Conservation (phyloP, 2,888 invertebrate genomes). For the Perizoma flavofasciatum region DNA sequence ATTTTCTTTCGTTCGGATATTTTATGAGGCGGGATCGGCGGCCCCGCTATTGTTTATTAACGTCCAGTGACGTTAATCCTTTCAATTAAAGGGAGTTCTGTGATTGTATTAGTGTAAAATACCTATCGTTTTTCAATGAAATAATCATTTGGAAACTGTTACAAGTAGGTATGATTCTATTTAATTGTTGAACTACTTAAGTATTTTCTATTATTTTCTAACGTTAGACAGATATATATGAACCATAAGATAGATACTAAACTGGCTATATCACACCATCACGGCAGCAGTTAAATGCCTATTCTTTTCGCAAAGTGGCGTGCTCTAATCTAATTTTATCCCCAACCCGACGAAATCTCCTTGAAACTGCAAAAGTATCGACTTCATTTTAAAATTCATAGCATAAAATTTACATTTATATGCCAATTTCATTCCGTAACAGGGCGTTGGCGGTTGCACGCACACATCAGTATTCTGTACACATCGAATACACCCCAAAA, state of each 20-base stretch:
- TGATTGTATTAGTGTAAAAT: conserved; percentile 16
- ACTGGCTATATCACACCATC: conserved; percentile 11
- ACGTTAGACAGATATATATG: too few relatives aligned
- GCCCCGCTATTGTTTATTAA: conserved; percentile 33
- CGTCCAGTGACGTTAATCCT: conserved; percentile 30
- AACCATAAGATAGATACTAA: not conserved
- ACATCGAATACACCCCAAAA: conserved; percentile 71
- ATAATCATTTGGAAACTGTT: conserved; percentile 13
- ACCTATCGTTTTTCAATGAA: conserved; percentile 11
- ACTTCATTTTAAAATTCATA: conserved; percentile 84
- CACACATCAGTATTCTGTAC: conserved; percentile 81
- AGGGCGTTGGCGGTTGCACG: conserved; percentile 77
- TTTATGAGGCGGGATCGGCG: conserved; percentile 42
- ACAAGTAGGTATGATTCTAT: not conserved
- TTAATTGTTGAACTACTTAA: too few relatives aligned
- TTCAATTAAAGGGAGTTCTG: conserved; percentile 24
- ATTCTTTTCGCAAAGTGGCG: conserved; percentile 69
- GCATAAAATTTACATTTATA: conserved; percentile 84
- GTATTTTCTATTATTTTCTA: too few relatives aligned
- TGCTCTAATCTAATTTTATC: conserved; percentile 80
- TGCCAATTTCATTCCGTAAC: conserved; percentile 83
- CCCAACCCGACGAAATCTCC: conserved; percentile 68
- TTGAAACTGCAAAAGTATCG: conserved; percentile 78
- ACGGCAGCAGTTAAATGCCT: conserved; percentile 60
- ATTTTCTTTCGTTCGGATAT: conserved; percentile 59